Base-by-base conservation (phyloP, 2,888 invertebrate genomes). In the Bimastos eiseni region DNA sequence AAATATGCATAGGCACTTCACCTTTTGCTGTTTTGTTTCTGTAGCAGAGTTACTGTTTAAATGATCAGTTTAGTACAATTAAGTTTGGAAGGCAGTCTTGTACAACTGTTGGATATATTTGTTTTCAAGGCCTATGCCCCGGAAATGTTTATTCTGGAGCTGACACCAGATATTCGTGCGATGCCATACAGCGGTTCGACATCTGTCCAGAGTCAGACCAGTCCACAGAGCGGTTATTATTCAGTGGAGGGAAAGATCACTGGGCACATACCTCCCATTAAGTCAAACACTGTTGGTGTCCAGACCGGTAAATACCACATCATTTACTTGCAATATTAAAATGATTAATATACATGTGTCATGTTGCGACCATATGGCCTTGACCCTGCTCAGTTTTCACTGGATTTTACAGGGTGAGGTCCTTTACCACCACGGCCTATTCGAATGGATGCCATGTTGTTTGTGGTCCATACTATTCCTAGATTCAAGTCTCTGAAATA, bases 111-210 rank as follows among this genome's bases (percentile, higher is more conserved):
- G 21, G 4, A 21, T 24, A 70, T 70, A n/a, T 70, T 70, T n/a
- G 30, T 55, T 5, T 92, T 92, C 21, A 91, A 94, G 94, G 93
- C 93, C 33, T 93, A 93, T 92, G 93, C 93, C 89, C 94, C 94
- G 90, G 94, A 94, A 92, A 92, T 94, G 90, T 94, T 93, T 93
- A 92, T 94, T 92, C 92, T 94, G 90, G 94, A 94, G 91, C n/a
- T 70, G n/a, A 90, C 83, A 17, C 84, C 92, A 93, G 38, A 92
- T 37, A 83, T 83, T 90, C n/a, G 86, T 36, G 86, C 86, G n/a
- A 37, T 86, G 37, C 86, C 86, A 36, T 21, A 24, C 86, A 86
- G 86, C 17, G 86, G 86, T 34, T 36, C 86, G 8, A 37, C 86
- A 11, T 86, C 86, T 8, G 34, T 37, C 36, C 86, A 86, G 86